These are phyloP conservation scores for Lerista edwardsae DNA, from an alignment of 2,797 vertebrate genomes.

Conservation along the genomic window DNA sequence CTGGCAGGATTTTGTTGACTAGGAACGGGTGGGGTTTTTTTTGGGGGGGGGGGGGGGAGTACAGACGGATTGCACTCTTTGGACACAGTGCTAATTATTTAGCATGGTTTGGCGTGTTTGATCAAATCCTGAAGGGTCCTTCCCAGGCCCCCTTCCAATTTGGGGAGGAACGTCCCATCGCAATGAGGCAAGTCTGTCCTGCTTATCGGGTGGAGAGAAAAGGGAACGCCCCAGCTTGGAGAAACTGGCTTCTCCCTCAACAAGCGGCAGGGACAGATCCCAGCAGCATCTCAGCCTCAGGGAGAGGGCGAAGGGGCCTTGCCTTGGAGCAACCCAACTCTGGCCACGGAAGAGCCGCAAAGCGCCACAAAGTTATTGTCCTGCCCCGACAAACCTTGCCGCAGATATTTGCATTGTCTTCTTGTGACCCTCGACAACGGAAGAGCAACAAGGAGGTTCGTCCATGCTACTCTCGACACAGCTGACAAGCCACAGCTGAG, in stretches of 20 bases:
- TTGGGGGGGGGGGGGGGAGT: too few species aligned
- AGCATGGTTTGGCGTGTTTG: too few species aligned
- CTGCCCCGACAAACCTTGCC: slow-evolving; percentile 74
- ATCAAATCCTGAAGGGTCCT: neutral
- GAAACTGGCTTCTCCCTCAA: slow-evolving; percentile 26
- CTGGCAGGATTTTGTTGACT: neutral
- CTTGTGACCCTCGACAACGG: slow-evolving; percentile 52
- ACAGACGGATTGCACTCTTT: too few species aligned
- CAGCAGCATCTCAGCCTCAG: slow-evolving; percentile 48
- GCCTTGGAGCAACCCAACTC: slow-evolving; percentile 5
- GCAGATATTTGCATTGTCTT: slow-evolving; percentile 84
- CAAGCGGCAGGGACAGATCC: slow-evolving; percentile 41
- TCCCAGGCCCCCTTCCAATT: neutral
- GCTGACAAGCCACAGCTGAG: slow-evolving; percentile 60
- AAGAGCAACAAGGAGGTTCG: slow-evolving; percentile 39
- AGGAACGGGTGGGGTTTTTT: neutral
- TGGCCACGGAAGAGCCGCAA: slow-evolving; percentile 31
- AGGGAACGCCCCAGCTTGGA: neutral
- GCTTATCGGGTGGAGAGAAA: neutral
- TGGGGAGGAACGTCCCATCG: too few species aligned
- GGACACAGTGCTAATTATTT: neutral
- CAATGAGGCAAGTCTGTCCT: too few species aligned
- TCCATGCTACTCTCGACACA: slow-evolving; percentile 56
- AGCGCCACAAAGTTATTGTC: slow-evolving; percentile 82
- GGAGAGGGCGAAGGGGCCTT: slow-evolving; percentile 27